Conservation (phyloP, 2,888 invertebrate species). For the Frankliniella fusca region DNA sequence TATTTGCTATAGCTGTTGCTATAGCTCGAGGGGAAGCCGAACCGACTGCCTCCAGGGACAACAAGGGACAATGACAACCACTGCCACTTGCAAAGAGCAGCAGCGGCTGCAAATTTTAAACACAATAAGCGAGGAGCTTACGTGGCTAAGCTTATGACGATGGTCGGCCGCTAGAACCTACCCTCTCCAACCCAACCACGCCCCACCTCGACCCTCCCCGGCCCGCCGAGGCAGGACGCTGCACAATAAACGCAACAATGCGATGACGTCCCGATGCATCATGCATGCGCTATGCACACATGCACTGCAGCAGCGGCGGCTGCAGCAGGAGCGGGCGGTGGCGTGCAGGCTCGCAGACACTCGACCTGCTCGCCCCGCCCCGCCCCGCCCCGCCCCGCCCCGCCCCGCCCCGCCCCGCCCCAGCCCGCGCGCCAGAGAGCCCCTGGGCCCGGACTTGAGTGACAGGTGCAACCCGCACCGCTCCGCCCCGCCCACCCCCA, state of each 20-base stretch:
- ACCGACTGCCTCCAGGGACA: too few relatives aligned
- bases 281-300: not conserved
- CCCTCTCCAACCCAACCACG: too few relatives aligned
- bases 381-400: not conserved
- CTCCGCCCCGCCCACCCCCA: too few relatives aligned
- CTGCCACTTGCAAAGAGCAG: not conserved
- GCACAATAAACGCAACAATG: not conserved
- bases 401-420: too few relatives aligned
- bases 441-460: too few relatives aligned
- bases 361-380: not conserved
- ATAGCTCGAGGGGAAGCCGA: not conserved
- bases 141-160: not conserved
- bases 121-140: constrained; percentile 7
- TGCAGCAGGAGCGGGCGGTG: not conserved
- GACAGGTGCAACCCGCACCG: too few relatives aligned
- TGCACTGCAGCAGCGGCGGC: not conserved
- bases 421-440: too few relatives aligned
- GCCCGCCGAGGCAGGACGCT: not conserved
- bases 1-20: not conserved
- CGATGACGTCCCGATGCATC: not conserved
- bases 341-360: not conserved
- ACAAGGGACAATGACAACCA: too few relatives aligned
- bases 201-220: not conserved
- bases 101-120: not conserved
- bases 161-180: not conserved